Base-by-base conservation (phyloP, 2,113 vertebrate species). In the Myiozetetes cayanensis region DNA sequence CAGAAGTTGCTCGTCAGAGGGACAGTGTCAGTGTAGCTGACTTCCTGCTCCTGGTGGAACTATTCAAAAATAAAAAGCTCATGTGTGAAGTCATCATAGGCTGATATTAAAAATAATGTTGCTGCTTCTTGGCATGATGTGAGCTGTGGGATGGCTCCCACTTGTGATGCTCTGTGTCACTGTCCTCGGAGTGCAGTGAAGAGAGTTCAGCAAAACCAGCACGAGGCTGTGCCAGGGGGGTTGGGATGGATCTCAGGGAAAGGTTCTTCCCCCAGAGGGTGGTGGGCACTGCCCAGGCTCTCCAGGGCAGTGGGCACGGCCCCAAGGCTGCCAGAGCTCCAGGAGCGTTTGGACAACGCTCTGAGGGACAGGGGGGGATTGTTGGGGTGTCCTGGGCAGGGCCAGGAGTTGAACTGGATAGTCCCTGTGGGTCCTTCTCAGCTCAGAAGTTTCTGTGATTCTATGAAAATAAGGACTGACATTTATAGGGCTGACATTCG, bases 361-460 rank as follows among this genome's bases (percentile, higher is more conserved):
- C 3, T 1, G 67, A 52, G 53, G 70, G 52, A 2, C 71, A 76
- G 62, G 23, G 15, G 37, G 61, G 59, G 37, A 3, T 9, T 53
- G 7, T 17, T 75, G 87, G 15, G 14, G 33, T 3, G 33, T 0
- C 23, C 44, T 13, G 1, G 0, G 53, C 3, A 61, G 52, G 53
- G 13, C 0, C 61, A n/a, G 46, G 44, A 6, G 5, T 0, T 61
- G 44, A 5, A 6, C 13, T 33, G 3, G 0, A 33, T 67, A 8
- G 15, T 41, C 41, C 24, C 0, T 46, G n/a, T 1, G 47, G 9
- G 21, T 68, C 14, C n/a, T 17, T 83, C n/a, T 47, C 25, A 41
- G 1, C 30, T 83, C n/a, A 31, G 39, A 47, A 47, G 21, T 55
- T 83, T 41, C 62, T 90, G 35, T 55, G 41, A 12, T 70, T 70